phyloP scores from a whole-genome alignment of 2,113 vertebrate genomes.

The Hippocampus zosterae region DNA sequence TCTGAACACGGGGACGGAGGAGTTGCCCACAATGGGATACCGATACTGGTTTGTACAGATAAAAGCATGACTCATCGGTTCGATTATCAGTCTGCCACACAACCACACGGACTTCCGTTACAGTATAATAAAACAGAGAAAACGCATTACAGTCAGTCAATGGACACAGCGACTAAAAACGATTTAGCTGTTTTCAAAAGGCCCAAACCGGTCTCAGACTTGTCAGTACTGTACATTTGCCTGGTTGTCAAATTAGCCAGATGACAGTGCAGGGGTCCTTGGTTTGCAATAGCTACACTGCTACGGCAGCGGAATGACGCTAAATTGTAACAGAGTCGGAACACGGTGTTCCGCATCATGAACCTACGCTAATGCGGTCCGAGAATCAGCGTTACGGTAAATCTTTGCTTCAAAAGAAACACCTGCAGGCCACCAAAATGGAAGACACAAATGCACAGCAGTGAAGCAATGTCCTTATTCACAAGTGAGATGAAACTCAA shows the following conservation, averaged over 20 bases:
- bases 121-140: not conserved
- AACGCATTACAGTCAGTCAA: not conserved
- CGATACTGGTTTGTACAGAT: slow-evolving; percentile 28
- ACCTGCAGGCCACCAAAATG: too few species aligned
- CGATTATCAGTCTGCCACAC: not conserved
- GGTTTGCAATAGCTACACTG: not conserved
- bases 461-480: too few species aligned
- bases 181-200: not conserved
- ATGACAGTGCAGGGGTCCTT: not conserved
- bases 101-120: not conserved
- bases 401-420: too few species aligned
- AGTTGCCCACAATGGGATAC: slow-evolving; percentile 3
- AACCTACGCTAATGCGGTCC: too few species aligned
- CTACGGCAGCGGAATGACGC: too few species aligned
- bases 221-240: not conserved
- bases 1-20: slow-evolving; percentile 5
- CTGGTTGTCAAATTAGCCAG: not conserved
- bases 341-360: not conserved
- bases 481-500: too few species aligned
- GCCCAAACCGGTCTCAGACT: not conserved
- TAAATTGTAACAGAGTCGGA: not conserved
- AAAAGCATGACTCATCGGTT: slow-evolving; percentile 12
- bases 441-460: too few species aligned
- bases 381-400: too few species aligned
- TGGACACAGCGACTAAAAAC: not conserved